Evolutionary conservation across 2,888 invertebrate genomes (phyloP).

Genomic region (Epinotia nisella): DNA sequence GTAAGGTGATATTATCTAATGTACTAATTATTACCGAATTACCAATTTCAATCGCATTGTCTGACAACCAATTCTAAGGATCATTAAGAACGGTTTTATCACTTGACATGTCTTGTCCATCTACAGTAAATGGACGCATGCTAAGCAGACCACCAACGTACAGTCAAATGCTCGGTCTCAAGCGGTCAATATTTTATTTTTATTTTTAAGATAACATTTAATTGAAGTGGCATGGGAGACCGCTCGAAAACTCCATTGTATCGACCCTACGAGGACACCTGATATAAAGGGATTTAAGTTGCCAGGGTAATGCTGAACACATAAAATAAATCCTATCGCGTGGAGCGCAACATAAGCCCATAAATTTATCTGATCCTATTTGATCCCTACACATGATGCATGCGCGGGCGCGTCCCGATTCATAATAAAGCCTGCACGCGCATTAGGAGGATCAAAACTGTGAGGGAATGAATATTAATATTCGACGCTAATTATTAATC

Average conservation of each 20-base stretch:
- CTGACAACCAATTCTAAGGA: slow-evolving; percentile 12
- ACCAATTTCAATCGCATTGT: slow-evolving; percentile 6
- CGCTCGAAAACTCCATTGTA: slow-evolving; percentile 44
- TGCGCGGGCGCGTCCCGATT: slow-evolving; percentile 48
- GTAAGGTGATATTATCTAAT: slow-evolving; percentile 25
- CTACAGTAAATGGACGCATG: slow-evolving; percentile 27
- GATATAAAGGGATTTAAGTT: slow-evolving; percentile 44
- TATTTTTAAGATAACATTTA: slow-evolving; percentile 49
- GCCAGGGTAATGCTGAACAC: slow-evolving; percentile 35
- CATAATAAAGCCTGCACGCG: slow-evolving; percentile 49
- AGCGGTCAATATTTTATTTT: slow-evolving; percentile 52
- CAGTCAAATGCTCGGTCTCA: slow-evolving; percentile 48
- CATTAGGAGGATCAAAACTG: slow-evolving; percentile 43
- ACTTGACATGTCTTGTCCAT: slow-evolving; percentile 22
- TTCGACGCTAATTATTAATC: slow-evolving; percentile 36
- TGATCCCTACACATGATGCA: slow-evolving; percentile 53
- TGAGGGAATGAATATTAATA: slow-evolving; percentile 38
- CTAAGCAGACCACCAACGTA: slow-evolving; percentile 46
- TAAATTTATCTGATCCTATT: slow-evolving; percentile 54
- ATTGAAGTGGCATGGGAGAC: slow-evolving; percentile 48
- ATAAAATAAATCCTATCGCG: slow-evolving; percentile 40
- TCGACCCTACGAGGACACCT: slow-evolving; percentile 46
- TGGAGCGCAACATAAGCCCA: slow-evolving; percentile 46
- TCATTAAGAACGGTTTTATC: slow-evolving; percentile 18
- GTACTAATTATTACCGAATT: not conserved